Base-by-base conservation (phyloP, 1,140 invertebrate genomes). In the Meloidogyne floridensis region DNA sequence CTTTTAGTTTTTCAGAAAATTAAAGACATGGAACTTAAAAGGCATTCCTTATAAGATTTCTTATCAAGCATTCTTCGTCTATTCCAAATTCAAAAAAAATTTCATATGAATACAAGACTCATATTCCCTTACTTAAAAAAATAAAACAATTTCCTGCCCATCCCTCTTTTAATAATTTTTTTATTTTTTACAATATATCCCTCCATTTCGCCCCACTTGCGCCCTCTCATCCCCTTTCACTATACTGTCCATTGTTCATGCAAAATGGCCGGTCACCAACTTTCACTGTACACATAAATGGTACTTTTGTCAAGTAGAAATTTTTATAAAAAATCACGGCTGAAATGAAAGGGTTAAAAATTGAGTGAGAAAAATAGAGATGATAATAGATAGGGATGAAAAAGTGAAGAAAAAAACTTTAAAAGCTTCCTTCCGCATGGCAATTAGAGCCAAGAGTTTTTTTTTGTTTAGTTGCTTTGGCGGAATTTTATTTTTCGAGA, bases 321-420 rank as follows among this genome's bases (percentile, higher is more conserved):
- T 59, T 59, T 59, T 59, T 15, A 15, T 15, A n/a, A 65, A 65
- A 65, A 65, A 65, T 65, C 59, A 65, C n/a, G 59, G 59, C n/a
- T 5, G 7, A 65, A 65, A 65, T 65, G 59, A 65, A 65, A 65
- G 59, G 59, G 59, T 65, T 65, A 65, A 65, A 65, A 65, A 65
- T 32, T 65, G n/a, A 65, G 59, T 65, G n/a, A n/a, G 6, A 65
- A 65, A 65, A 59, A 59, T 1, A 32, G 1, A n/a, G n/a, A 65
- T 65, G 59, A 65, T 65, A 65, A 65, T 65, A 65, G n/a, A 65
- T 65, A 65, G 59, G n/a, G n/a, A 65, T 65, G 59, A 65, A 59
- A 4, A 65, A 65, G 56, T 65, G 59, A 65, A 65, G n/a, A 65
- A 65, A 65, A 65, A 65, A 65, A 65, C 59, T 65, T 65, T 65